phyloP scores from a whole-genome alignment of 2,113 vertebrate species.

The Meleagris gallopavo region DNA sequence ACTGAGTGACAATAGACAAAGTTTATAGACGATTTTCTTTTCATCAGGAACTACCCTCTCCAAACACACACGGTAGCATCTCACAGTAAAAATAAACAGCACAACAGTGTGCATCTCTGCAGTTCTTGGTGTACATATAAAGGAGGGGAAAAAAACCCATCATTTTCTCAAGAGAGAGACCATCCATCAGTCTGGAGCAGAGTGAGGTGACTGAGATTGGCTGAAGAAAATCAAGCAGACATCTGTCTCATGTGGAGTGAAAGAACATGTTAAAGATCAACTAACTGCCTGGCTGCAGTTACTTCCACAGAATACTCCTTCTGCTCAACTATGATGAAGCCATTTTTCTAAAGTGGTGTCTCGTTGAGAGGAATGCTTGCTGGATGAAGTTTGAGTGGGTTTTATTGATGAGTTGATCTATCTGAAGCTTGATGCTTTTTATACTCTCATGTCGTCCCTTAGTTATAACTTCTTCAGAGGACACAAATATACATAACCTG shows the following conservation, averaged over 20 bases:
- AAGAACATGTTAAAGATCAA: neutral
- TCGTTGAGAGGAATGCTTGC: constrained; percentile 15
- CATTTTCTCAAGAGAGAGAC: neutral
- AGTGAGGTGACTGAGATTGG: neutral
- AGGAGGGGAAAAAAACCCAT: neutral
- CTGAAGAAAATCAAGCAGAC: constrained; percentile 19
- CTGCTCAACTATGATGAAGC: neutral
- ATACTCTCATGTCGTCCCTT: neutral
- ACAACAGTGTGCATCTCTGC: neutral
- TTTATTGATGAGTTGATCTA: constrained; percentile 44
- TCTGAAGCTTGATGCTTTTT: constrained; percentile 26
- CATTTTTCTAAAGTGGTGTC: neutral
- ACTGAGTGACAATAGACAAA: neutral
- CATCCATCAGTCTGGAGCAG: neutral
- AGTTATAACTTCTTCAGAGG: constrained; percentile 37
- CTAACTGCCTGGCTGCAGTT: neutral
- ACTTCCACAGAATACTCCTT: neutral
- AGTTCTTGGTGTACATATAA: neutral
- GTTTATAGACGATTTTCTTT: neutral
- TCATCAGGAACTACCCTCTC: neutral
- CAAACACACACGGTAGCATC: neutral
- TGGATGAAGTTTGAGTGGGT: neutral
- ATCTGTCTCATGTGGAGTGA: neutral
- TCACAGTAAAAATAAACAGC: neutral
- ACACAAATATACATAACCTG: neutral